Conservation (phyloP, 2,113 vertebrate species). For the Plotosus lineatus region DNA sequence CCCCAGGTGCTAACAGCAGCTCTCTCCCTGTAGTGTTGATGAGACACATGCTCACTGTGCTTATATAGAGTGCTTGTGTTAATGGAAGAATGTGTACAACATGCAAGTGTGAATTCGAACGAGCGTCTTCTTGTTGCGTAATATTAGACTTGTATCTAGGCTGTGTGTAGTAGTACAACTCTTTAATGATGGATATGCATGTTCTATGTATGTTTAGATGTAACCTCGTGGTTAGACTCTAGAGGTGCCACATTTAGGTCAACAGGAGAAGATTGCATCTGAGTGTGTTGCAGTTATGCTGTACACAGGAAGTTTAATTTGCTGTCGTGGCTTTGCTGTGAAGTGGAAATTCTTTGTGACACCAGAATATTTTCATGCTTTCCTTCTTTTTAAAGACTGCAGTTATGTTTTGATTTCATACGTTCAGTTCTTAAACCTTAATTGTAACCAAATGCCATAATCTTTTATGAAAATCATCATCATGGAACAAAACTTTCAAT, state of each 20-base stretch:
- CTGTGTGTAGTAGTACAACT: background rate
- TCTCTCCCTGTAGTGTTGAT: slow-evolving; percentile 8
- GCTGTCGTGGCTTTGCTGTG: slow-evolving; percentile 29
- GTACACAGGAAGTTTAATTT: slow-evolving; percentile 31
- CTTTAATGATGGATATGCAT: background rate
- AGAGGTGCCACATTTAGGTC: slow-evolving; percentile 10
- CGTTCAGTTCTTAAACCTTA: background rate
- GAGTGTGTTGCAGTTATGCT: background rate
- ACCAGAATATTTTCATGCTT: background rate
- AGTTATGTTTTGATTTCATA: background rate
- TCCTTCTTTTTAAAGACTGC: background rate
- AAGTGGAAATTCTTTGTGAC: slow-evolving; percentile 10
- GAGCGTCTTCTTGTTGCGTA: background rate
- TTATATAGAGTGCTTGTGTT: slow-evolving; percentile 6
- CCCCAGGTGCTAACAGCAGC: slow-evolving; percentile 32
- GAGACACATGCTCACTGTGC: slow-evolving; percentile 16
- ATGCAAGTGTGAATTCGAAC: background rate
- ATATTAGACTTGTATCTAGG: background rate
- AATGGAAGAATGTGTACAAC: slow-evolving; percentile 1
- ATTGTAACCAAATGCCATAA: background rate
- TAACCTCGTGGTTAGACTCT: background rate
- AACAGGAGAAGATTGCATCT: slow-evolving; percentile 29
- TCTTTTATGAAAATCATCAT: background rate
- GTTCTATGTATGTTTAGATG: background rate
- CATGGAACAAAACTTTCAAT: no score